These are phyloP conservation scores for Centroberyx gerrardi DNA, from an alignment of 2,797 vertebrate species.

Conservation along the genomic window DNA sequence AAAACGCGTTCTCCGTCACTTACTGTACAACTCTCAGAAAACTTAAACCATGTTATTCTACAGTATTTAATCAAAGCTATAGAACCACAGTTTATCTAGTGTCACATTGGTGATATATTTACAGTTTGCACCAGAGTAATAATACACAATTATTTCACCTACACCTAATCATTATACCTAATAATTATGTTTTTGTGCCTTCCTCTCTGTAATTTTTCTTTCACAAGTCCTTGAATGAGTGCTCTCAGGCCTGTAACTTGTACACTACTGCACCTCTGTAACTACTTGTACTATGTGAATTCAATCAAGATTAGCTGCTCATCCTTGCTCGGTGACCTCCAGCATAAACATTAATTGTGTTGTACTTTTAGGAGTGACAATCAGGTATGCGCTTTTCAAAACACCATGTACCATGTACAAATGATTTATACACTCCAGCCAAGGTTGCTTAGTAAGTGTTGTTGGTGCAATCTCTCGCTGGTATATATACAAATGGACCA, in stretches of 20 bases:
- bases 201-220: conserved; percentile 43
- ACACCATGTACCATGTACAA: conserved; percentile 27
- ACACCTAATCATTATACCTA: conserved; percentile 37
- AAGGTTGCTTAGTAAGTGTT: conserved; percentile 60
- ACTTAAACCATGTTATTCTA: neutral
- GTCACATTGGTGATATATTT: neutral
- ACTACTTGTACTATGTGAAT: conserved; percentile 56
- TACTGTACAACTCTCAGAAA: neutral
- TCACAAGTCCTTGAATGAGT: conserved; percentile 32
- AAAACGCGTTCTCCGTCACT: conserved; percentile 4
- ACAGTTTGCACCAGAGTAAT: conserved; percentile 1
- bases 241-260: conserved; percentile 28
- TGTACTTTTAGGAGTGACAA: conserved; percentile 46
- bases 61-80: neutral
- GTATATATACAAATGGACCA: conserved; percentile 47
- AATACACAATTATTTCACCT: conserved; percentile 20
- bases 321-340: conserved; percentile 69
- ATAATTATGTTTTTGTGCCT: conserved; percentile 40
- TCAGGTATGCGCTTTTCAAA: conserved; percentile 46
- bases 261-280: no score
- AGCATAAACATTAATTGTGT: conserved; percentile 57
- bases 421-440: conserved; percentile 64
- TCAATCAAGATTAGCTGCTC: conserved; percentile 47
- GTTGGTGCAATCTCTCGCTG: conserved; percentile 34
- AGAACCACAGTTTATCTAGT: neutral